Evolutionary conservation across 1,140 invertebrate genomes (phyloP).

Genomic region (Magallana angulata): DNA sequence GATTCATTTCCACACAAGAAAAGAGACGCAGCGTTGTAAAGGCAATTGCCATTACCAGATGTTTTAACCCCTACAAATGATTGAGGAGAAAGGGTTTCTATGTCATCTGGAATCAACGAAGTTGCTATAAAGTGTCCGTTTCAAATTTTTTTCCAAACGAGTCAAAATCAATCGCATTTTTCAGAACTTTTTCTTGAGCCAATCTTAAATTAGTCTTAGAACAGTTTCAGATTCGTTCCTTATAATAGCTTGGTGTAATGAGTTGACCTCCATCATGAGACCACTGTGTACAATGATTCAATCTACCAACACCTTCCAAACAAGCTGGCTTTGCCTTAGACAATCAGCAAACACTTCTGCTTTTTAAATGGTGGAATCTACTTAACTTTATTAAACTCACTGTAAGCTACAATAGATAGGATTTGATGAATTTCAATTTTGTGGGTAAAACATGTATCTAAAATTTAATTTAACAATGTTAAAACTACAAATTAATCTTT

Average conservation of each 20-base stretch:
- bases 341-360: too few relatives aligned
- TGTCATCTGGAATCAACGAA: neutral
- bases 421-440: too few relatives aligned
- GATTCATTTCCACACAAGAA: neutral
- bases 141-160: neutral
- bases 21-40: neutral
- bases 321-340: too few relatives aligned
- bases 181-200: neutral
- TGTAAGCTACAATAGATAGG: too few relatives aligned
- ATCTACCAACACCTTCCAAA: too few relatives aligned
- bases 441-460: too few relatives aligned
- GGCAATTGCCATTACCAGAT: conserved; percentile 1
- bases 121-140: neutral
- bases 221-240: neutral
- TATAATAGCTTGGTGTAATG: neutral
- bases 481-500: too few relatives aligned
- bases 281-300: too few relatives aligned
- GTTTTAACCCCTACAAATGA: neutral
- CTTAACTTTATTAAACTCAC: too few relatives aligned
- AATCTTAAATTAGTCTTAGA: neutral
- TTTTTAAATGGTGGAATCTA: too few relatives aligned
- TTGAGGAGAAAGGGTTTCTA: neutral
- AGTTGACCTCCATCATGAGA: too few relatives aligned
- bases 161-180: neutral
- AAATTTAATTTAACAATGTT: too few relatives aligned